Percentiles rank a stretch among this genome's conserved stretches.
Evolutionary conservation across 2,888 invertebrate genomes (phyloP).

Genomic region (Margaritifera margaritifera): DNA sequence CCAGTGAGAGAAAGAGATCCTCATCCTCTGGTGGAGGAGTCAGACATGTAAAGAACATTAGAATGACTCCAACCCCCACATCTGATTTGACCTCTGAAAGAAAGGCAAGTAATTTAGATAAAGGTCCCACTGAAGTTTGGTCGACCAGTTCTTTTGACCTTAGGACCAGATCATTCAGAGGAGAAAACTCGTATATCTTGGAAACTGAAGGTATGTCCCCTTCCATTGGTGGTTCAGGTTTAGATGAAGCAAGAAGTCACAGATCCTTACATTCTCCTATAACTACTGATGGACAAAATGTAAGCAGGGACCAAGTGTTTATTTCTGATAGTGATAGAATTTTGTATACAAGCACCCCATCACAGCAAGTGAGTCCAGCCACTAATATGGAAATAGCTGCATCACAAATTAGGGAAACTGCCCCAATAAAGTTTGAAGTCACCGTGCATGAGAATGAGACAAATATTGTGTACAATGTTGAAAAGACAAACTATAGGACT

Average conservation of each 20-base stretch:
- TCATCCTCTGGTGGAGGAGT: constrained; percentile 29
- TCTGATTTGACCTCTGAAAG: constrained; percentile 21
- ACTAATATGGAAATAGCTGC: no score
- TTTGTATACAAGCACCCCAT: no score
- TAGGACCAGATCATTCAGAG: constrained; percentile 19
- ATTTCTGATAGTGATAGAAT: no score
- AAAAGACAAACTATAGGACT: constrained; percentile 59
- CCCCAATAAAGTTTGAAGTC: constrained; percentile 53
- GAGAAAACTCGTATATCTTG: constrained; percentile 38
- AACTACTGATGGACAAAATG: constrained; percentile 8
- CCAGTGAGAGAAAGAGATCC: constrained; percentile 22
- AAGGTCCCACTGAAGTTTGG: constrained; percentile 44
- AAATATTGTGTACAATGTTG: constrained; percentile 60
- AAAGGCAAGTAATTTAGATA: constrained; percentile 29
- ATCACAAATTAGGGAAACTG: constrained; percentile 12
- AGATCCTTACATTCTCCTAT: constrained; percentile 27
- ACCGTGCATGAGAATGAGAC: constrained; percentile 58
- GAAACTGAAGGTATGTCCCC: constrained; percentile 46
- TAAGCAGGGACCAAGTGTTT: no score
- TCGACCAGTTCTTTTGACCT: constrained; percentile 37
- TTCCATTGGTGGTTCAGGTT: constrained; percentile 22
- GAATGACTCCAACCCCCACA: constrained; percentile 25
- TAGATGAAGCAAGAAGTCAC: constrained; percentile 43
- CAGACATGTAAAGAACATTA: constrained; percentile 16
- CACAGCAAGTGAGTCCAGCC: no score